Percentiles rank a stretch among this genome's conserved stretches.
Evolutionary conservation across 2,113 vertebrate genomes (phyloP).

Genomic region (Cyanoderma ruficeps): DNA sequence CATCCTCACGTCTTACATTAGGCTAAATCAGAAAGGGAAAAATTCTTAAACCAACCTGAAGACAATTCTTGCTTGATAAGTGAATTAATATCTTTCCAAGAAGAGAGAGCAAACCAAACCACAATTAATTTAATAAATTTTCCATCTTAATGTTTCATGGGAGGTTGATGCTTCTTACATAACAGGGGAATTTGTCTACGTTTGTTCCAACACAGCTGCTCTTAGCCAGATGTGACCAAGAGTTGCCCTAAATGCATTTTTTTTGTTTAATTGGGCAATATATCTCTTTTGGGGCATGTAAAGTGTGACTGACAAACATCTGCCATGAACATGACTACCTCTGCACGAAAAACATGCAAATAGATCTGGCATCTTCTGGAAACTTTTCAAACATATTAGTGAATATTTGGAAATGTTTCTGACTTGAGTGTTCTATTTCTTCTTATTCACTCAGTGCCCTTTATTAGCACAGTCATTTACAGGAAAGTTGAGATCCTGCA

Average conservation of each 20-base stretch:
- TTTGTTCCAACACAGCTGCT: slow-evolving; percentile 18
- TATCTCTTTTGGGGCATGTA: slow-evolving; percentile 2
- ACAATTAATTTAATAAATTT: slow-evolving; percentile 31
- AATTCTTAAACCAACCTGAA: background rate
- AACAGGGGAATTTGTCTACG: background rate
- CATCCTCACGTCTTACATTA: background rate
- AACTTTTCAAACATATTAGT: background rate
- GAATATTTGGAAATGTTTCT: background rate
- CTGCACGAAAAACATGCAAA: background rate
- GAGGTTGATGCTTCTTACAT: slow-evolving; percentile 32
- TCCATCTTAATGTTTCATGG: background rate
- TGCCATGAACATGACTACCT: background rate
- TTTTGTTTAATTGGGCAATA: slow-evolving; percentile 24
- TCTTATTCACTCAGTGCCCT: background rate
- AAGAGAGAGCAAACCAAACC: background rate
- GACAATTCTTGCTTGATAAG: background rate
- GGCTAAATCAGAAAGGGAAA: background rate
- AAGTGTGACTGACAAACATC: slow-evolving; percentile 24
- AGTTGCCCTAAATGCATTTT: background rate
- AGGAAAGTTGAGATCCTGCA: background rate
- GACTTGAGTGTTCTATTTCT: background rate
- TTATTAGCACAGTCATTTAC: background rate
- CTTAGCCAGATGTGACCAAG: slow-evolving; percentile 40
- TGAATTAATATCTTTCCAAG: background rate
- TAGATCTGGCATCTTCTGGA: background rate